These are phyloP conservation scores for Dryas iulia DNA, from an alignment of 1,140 invertebrate genomes.

Conservation along the genomic window DNA sequence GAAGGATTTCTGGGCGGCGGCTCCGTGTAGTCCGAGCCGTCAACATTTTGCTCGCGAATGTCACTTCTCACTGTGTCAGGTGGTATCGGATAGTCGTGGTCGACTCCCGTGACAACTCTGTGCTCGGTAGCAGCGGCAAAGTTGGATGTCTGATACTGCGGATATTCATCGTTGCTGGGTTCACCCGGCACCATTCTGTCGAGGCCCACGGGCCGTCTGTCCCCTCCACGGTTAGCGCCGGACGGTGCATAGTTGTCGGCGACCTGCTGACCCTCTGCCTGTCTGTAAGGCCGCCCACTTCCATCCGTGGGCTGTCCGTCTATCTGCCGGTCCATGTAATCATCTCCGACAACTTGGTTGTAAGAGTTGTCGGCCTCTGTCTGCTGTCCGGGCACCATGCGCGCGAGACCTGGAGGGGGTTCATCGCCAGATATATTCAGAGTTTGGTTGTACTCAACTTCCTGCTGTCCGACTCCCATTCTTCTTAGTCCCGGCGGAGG, in stretches of 20 bases:
- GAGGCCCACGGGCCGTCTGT: constrained; percentile 67
- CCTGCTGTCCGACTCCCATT: constrained; percentile 84
- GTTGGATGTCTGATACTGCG: constrained; percentile 54
- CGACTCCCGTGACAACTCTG: constrained; percentile 77
- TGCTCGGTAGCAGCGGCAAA: constrained; percentile 58
- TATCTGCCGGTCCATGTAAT: constrained; percentile 73
- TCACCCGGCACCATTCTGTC: constrained; percentile 77
- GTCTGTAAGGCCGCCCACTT: constrained; percentile 58
- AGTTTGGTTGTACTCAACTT: constrained; percentile 79
- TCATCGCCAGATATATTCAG: constrained; percentile 76
- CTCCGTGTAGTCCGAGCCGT: constrained; percentile 75
- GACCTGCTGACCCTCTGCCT: constrained; percentile 71
- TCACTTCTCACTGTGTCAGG: constrained; percentile 51
- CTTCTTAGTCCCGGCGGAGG: constrained; percentile 83
- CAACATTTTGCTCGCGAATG: constrained; percentile 72
- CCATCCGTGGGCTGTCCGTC: constrained; percentile 71
- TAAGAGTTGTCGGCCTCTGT: constrained; percentile 62
- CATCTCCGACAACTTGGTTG: constrained; percentile 60
- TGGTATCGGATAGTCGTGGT: constrained; percentile 58
- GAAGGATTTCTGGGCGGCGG: constrained; percentile 52
- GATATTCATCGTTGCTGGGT: constrained; percentile 66
- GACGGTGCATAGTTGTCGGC: constrained; percentile 62
- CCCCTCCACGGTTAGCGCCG: constrained; percentile 41
- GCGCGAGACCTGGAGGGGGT: constrained; percentile 79
- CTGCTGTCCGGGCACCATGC: constrained; percentile 82